Base-by-base conservation (phyloP, 1,140 invertebrate species). In the Dolichoris vasculosae region DNA sequence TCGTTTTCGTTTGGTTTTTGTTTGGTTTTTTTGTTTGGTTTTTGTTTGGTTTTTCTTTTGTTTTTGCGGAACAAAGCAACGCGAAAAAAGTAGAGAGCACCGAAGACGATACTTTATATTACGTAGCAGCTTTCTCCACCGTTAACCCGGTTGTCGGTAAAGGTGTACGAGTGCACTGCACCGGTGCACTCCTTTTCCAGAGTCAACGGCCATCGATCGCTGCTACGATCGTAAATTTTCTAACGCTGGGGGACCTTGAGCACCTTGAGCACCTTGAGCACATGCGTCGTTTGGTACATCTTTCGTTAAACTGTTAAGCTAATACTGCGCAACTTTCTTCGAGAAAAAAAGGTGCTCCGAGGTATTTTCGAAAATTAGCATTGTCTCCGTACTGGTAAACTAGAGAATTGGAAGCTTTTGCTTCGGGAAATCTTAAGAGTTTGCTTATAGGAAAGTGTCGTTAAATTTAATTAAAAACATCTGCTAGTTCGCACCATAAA, bases 141-240 rank as follows among this genome's bases (percentile, higher is more conserved):
- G 75, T 86, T 80, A 88, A 87, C 80, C 77, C 85, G n/a, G 69
- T 86, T 86, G 76, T 11, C 30, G 13, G 20, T 2, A 30, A 40
- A 64, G 46, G 46, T 75, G 46, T 17, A 26, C 8, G 75, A 20
- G 43, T 80, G 48, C 51, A 46, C 40, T 46, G 76, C n/a, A 11
- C 35, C 48, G 76, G 23, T n/a, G 23, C n/a, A 71, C 48, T 85
- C 83, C 77, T 85, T 85, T 85, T 48, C 48, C 83, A 9, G 32
- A 81, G 81, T 85, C 75, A 86, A 48, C 7, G 23, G 38, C 11
- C 48, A 32, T 71, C 48, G 82, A 87, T 87, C 76, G 30, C 23
- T 0, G 17, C n/a, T 43, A 26, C 17, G 75, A 55, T 80, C 78
- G 43, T 87, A 88, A 89, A 89, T 85, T 86, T 86, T 86, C 55